Base-by-base conservation (phyloP, 2,888 invertebrate genomes). In the Aporophyla nigra region DNA sequence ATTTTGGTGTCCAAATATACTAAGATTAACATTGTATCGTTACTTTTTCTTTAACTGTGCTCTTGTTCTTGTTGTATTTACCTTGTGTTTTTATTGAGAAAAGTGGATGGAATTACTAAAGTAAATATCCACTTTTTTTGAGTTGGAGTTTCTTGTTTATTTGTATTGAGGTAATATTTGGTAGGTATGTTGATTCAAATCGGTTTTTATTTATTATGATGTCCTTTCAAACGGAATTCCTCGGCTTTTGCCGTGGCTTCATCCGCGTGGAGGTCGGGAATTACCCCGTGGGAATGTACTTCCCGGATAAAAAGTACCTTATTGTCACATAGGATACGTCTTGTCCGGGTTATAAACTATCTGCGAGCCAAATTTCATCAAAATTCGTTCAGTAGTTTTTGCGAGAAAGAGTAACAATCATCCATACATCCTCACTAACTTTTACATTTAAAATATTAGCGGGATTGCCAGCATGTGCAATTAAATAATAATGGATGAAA, bases 401-500 rank as follows among this genome's bases (percentile, higher is more conserved):
- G 33, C 33, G 33, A 2, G 33, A 33, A 33, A 33, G 33, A 33
- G 33, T 33, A 33, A 33, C 33, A 33, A 33, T 2, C 33, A 33
- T 33, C 3, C 33, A 33, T 33, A 33, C 33, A 33, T 33, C 33
- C 33, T n/a, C 33, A 33, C 33, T 2, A 33, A 33, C 33, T 33
- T 33, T 33, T 33, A 3, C 33, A 33, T 33, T 33, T 33, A 33
- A 1, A 33, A 33, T 33, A 2, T 33, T 33, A 33, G 33, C 3
- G 33, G 33, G 33, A 33, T 67, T 71, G 43, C 19, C 0, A 4
- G 19, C 27, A 33, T 33, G 5, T 33, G 21, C 6, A 16, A 6
- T 33, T 21, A 46, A 40, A 72, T 61, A 46, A 19, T 24, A 59
- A 43, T 46, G 6, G 0, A 6, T 80, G 24, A 80, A 61, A 80